Conservation (phyloP, 2,797 vertebrate species). For the Enteromius paludinosus region DNA sequence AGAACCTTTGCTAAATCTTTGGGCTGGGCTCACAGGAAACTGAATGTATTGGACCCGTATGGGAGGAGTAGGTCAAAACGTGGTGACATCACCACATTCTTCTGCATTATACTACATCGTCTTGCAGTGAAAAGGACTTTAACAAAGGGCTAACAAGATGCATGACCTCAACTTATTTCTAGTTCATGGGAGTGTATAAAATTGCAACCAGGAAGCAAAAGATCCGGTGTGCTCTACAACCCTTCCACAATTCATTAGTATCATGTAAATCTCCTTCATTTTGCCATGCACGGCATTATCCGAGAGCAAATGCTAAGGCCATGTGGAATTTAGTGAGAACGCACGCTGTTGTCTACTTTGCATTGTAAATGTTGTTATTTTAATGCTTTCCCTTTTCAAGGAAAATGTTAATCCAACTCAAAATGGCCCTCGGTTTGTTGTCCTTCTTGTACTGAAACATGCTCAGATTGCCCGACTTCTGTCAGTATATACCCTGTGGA, state of each 20-base stretch:
- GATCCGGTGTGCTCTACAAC: neutral
- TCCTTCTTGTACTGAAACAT: neutral
- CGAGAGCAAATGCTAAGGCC: neutral
- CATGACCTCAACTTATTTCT: neutral
- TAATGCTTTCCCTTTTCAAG: conserved; percentile 2
- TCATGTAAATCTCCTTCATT: neutral
- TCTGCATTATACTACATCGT: neutral
- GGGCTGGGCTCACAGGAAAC: conserved; percentile 31
- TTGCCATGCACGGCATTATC: neutral
- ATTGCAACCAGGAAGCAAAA: neutral
- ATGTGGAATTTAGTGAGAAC: neutral
- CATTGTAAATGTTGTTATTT: conserved; percentile 34
- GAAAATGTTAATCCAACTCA: neutral
- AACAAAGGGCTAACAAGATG: neutral
- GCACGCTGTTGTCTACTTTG: conserved; percentile 12
- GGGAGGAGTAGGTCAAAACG: conserved; percentile 40
- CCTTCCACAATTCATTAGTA: neutral
- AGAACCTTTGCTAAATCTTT: neutral
- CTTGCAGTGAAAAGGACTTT: conserved; percentile 6
- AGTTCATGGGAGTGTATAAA: neutral
- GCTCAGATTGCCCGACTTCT: neutral
- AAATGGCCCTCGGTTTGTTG: neutral
- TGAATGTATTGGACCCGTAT: conserved; percentile 12
- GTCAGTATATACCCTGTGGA: neutral
- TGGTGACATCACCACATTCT: conserved; percentile 47